Conservation (phyloP, 2,888 invertebrate species). For the Eupelmus urozonus region DNA sequence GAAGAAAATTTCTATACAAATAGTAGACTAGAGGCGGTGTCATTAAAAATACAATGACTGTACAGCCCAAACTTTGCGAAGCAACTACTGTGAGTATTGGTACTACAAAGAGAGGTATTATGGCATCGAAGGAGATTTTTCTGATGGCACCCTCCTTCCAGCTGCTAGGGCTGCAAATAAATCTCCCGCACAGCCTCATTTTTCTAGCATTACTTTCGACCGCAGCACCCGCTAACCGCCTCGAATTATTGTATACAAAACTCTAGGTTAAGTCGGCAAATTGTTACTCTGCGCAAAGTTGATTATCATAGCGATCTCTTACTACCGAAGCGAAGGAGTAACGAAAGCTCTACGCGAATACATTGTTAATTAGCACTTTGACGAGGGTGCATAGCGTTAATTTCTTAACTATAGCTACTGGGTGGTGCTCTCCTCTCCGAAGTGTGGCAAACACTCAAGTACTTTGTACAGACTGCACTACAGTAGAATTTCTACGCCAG, state of each 20-base stretch:
- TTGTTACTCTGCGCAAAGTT: neutral
- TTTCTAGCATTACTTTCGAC: conserved; percentile 34
- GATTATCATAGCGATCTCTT: no score
- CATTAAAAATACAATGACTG: conserved; percentile 69
- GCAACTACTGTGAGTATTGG: conserved; percentile 73
- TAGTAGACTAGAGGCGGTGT: conserved; percentile 74
- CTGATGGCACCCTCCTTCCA: conserved; percentile 72
- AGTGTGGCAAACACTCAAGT: no score
- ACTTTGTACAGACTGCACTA: no score
- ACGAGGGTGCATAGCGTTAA: no score
- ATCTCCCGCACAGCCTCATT: conserved; percentile 69
- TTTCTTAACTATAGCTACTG: no score
- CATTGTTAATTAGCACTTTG: no score
- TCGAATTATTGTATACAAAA: neutral
- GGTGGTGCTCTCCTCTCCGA: no score
- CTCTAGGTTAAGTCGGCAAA: conserved; percentile 34
- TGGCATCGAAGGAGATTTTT: conserved; percentile 74
- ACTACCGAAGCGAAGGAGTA: no score
- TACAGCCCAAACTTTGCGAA: conserved; percentile 72
- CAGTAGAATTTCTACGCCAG: no score
- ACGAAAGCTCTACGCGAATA: no score
- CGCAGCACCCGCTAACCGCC: neutral
- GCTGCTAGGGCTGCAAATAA: conserved; percentile 67
- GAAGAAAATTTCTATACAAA: conserved; percentile 72
- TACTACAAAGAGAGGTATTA: conserved; percentile 73